These are phyloP conservation scores for Diorhabda sublineata DNA, from an alignment of 1,140 invertebrate genomes.

Conservation along the genomic window DNA sequence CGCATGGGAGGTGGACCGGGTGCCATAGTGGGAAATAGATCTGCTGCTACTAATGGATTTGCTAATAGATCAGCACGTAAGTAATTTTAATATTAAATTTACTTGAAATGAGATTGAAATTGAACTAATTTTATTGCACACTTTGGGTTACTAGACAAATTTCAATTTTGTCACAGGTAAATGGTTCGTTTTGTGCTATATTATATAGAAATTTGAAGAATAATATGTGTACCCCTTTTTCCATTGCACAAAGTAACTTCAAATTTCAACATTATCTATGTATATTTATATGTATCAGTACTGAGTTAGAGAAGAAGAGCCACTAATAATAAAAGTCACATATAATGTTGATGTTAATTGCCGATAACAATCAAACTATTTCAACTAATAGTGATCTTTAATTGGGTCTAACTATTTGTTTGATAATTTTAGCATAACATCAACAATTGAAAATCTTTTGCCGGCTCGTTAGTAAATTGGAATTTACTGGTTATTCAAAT, in stretches of 20 bases:
- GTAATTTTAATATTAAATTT: not conserved
- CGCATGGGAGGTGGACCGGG: not conserved
- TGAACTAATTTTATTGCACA: not conserved
- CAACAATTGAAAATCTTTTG: no score
- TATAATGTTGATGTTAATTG: no score
- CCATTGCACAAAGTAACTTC: constrained; percentile 2
- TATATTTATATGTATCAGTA: no score
- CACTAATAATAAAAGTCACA: no score
- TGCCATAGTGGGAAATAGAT: not conserved
- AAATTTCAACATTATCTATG: not conserved
- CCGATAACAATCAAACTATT: no score
- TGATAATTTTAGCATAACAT: no score
- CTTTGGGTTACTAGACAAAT: not conserved
- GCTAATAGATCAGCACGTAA: not conserved
- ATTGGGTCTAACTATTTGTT: no score
- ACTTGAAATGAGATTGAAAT: not conserved
- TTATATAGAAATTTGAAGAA: not conserved
- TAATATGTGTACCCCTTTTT: not conserved
- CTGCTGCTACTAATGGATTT: not conserved
- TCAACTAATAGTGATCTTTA: no score
- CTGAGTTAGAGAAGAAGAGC: no score
- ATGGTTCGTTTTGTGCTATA: not conserved
- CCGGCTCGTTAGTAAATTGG: no score
- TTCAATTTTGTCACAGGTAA: not conserved
- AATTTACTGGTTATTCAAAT: no score